Evolutionary conservation across 2,888 invertebrate genomes (phyloP).

Genomic region (Sinotaia quadrata): DNA sequence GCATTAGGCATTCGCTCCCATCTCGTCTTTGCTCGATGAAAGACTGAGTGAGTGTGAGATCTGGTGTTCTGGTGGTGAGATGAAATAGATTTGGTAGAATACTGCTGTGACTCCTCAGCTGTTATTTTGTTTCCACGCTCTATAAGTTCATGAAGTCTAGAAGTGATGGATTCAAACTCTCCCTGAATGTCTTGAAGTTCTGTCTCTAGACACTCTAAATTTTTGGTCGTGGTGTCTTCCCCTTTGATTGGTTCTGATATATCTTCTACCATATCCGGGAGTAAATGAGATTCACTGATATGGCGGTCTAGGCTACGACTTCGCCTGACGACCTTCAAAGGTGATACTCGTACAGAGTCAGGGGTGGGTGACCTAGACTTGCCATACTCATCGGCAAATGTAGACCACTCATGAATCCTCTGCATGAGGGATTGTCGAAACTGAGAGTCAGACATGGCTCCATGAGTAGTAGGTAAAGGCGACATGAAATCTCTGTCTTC

Average conservation of each 20-base stretch:
- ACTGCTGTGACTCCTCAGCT: not conserved
- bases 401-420: conserved; percentile 54
- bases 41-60: conserved; percentile 1
- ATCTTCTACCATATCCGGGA: conserved; percentile 49
- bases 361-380: conserved; percentile 50
- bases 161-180: conserved; percentile 58
- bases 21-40: conserved; percentile 23
- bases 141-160: conserved; percentile 54
- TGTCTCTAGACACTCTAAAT: conserved; percentile 51
- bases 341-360: conserved; percentile 37
- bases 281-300: conserved; percentile 43
- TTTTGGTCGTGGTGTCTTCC: conserved; percentile 43
- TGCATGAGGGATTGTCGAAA: conserved; percentile 52
- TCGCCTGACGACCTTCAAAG: conserved; percentile 35
- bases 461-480: conserved; percentile 39
- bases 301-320: conserved; percentile 49
- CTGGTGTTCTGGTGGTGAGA: conserved; percentile 6
- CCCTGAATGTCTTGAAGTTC: conserved; percentile 60
- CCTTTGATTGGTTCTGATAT: conserved; percentile 39
- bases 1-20: conserved; percentile 42
- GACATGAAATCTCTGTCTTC: conserved; percentile 45
- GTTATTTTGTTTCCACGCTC: conserved; percentile 26
- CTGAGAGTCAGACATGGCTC: conserved; percentile 46
- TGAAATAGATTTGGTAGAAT: not conserved
- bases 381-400: conserved; percentile 41